These are phyloP conservation scores for Chironomus tentans DNA, from an alignment of 2,888 invertebrate genomes.

Conservation along the genomic window DNA sequence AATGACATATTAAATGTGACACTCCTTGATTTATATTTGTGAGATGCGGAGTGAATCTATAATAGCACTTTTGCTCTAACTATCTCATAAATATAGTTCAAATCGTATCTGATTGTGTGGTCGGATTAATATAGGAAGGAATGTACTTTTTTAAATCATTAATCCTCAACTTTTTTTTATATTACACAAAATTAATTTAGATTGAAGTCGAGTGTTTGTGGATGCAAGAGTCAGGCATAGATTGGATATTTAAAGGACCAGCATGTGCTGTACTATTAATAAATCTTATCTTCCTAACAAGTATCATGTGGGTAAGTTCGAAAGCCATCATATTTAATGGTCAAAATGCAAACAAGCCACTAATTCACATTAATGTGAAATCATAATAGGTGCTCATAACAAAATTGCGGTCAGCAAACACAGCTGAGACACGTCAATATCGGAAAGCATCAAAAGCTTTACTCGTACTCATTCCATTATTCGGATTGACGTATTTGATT, in stretches of 20 bases:
- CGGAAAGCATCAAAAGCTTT: constrained; percentile 85
- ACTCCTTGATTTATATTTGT: too few species aligned
- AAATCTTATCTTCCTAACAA: constrained; percentile 71
- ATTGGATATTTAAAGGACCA: constrained; percentile 82
- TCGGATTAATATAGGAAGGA: too few species aligned
- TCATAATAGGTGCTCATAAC: constrained; percentile 74
- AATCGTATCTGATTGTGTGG: too few species aligned
- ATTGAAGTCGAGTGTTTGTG: constrained; percentile 59
- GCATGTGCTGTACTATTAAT: constrained; percentile 68
- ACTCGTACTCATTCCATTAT: constrained; percentile 79
- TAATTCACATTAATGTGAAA: background rate
- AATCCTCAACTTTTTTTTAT: background rate
- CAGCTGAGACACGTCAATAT: constrained; percentile 81
- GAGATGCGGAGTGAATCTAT: too few species aligned
- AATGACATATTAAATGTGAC: too few species aligned
- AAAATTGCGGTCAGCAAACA: constrained; percentile 82
- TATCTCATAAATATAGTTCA: too few species aligned
- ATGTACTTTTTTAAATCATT: too few species aligned
- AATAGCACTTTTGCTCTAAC: too few species aligned
- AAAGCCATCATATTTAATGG: too few species aligned
- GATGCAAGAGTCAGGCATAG: constrained; percentile 69
- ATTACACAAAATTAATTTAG: background rate
- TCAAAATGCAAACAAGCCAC: background rate
- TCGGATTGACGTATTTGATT: constrained; percentile 83
- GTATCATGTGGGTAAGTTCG: constrained; percentile 76